Evolutionary conservation across 2,113 vertebrate genomes (phyloP).

Genomic region (Myotis yumanensis): DNA sequence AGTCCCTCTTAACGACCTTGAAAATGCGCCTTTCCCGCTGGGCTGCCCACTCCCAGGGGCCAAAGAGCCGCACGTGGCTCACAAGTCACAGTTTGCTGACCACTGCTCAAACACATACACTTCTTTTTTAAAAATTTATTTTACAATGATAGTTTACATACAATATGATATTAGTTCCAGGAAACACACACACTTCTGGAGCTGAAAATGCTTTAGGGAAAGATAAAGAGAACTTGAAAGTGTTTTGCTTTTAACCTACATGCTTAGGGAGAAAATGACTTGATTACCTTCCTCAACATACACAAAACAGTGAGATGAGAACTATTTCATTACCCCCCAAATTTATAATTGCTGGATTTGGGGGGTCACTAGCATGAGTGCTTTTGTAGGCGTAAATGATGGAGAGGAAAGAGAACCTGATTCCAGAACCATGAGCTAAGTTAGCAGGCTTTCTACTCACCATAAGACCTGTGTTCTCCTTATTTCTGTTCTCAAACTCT

Average conservation of each 20-base stretch:
- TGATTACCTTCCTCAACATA: not conserved
- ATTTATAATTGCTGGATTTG: not conserved
- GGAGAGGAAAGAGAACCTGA: not conserved
- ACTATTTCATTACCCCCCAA: not conserved
- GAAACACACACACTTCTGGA: not conserved
- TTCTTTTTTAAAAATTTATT: not conserved
- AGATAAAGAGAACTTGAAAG: not conserved
- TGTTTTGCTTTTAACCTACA: not conserved
- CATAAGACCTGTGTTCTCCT: not conserved
- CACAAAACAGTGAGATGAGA: not conserved
- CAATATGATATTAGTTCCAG: not conserved
- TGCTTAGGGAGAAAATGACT: not conserved
- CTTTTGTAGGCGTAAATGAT: not conserved
- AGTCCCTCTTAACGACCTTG: not conserved
- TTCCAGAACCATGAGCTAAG: not conserved
- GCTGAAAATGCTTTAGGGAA: not conserved
- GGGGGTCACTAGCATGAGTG: not conserved
- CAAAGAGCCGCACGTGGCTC: too few relatives aligned
- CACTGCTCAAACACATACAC: not conserved
- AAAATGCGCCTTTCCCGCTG: not conserved
- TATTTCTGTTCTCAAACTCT: not conserved
- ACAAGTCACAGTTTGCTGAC: too few relatives aligned
- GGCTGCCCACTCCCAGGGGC: too few relatives aligned
- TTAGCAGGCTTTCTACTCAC: not conserved
- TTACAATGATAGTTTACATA: not conserved